Evolutionary conservation across 2,113 vertebrate species (phyloP).

Genomic region (Megalops atlanticus): DNA sequence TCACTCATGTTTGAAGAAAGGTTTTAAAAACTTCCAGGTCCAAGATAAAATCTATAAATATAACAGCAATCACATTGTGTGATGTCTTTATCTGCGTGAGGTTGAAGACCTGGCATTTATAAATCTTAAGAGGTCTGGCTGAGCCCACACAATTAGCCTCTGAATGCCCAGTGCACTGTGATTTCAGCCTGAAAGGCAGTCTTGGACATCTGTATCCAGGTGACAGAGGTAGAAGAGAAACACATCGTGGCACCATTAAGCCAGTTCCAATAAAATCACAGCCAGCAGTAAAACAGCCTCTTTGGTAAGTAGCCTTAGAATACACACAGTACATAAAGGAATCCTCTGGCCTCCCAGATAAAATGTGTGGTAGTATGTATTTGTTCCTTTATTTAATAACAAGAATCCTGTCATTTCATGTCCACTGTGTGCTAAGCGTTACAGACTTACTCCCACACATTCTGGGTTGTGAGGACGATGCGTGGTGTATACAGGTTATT

Average conservation of each 20-base stretch:
- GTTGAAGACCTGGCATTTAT: too few species aligned
- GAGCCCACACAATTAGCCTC: too few species aligned
- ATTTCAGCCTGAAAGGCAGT: slow-evolving; percentile 24
- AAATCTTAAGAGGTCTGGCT: not conserved
- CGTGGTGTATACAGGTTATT: slow-evolving; percentile 6
- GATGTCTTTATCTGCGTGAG: too few species aligned
- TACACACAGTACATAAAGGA: not conserved
- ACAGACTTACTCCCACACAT: slow-evolving; percentile 4
- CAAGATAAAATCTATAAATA: too few species aligned
- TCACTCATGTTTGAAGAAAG: too few species aligned
- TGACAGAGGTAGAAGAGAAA: slow-evolving; percentile 48
- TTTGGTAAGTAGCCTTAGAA: slow-evolving; percentile 23
- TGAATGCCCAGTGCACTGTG: slow-evolving; percentile 3
- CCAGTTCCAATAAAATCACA: slow-evolving; percentile 73
- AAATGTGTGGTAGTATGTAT: not conserved
- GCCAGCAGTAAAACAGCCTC: slow-evolving; percentile 47
- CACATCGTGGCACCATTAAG: slow-evolving; percentile 73
- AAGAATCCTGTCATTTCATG: not conserved
- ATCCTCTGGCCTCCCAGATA: not conserved
- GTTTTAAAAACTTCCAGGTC: too few species aligned
- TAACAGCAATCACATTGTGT: too few species aligned
- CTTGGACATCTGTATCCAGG: slow-evolving; percentile 37
- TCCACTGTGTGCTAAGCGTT: not conserved
- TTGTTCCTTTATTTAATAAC: not conserved
- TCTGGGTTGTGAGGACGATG: not conserved